Conservation (phyloP, 92 coral and sea anemone genomes). For the Meandrina meandrites region DNA sequence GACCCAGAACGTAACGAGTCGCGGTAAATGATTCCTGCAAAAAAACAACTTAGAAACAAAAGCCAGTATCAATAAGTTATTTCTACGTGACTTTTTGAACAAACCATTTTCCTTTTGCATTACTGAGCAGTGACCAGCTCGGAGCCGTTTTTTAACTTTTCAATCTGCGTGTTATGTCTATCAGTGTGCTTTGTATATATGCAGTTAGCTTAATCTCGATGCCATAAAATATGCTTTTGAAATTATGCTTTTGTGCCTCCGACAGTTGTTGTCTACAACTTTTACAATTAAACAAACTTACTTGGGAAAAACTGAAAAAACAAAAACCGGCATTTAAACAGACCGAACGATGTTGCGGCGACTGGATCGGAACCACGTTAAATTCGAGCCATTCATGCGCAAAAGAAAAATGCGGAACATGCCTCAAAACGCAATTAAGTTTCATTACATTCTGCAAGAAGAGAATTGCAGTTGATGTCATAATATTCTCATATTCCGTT, state of each 20-base stretch:
- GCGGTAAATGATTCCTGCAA: too few relatives aligned
- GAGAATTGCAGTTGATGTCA: neutral
- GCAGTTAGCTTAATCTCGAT: neutral
- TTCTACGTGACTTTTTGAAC: too few relatives aligned
- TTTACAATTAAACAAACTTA: neutral
- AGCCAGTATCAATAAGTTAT: too few relatives aligned
- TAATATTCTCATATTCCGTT: conserved; percentile 1
- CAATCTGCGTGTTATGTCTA: neutral
- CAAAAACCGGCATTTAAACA: neutral
- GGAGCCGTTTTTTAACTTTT: neutral
- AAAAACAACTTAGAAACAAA: too few relatives aligned
- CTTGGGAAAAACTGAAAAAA: neutral
- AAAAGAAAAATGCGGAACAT: neutral
- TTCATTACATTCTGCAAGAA: neutral
- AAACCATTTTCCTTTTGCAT: too few relatives aligned
- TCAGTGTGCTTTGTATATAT: neutral
- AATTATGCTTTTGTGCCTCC: neutral
- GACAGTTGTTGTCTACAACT: neutral
- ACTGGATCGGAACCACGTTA: neutral
- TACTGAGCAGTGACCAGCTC: neutral
- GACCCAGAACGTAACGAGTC: too few relatives aligned
- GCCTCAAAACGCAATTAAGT: neutral
- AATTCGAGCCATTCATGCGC: neutral
- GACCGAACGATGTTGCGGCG: neutral
- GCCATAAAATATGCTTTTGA: neutral